Evolutionary conservation across 2,113 vertebrate species (phyloP).

Genomic region (Mormyrus iriodes): DNA sequence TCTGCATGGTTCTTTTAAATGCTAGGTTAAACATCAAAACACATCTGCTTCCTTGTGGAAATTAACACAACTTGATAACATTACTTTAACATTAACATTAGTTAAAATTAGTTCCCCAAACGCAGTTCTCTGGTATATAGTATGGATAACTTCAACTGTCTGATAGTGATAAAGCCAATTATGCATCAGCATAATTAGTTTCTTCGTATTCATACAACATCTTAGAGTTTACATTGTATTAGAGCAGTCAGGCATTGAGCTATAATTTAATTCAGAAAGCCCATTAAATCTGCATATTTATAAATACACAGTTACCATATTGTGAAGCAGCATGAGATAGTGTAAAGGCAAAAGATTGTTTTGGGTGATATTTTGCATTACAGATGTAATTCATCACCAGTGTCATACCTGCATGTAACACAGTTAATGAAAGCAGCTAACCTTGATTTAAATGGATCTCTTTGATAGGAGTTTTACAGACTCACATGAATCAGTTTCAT

Average conservation of each 20-base stretch:
- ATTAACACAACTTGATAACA: constrained; percentile 8
- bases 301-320: neutral
- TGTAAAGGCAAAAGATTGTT: neutral
- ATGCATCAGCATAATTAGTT: neutral
- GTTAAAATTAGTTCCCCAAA: neutral
- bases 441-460: neutral
- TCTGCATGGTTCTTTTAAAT: neutral
- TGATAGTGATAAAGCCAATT: constrained; percentile 1
- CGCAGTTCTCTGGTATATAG: neutral
- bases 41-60: neutral
- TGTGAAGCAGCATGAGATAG: neutral
- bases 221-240: neutral
- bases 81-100: neutral
- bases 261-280: constrained; percentile 9
- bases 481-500: no score
- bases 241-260: neutral
- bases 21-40: neutral
- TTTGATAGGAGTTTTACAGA: neutral
- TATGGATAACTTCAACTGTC: neutral
- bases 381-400: neutral
- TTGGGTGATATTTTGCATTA: neutral
- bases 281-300: neutral
- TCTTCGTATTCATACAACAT: neutral
- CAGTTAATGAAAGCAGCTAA: neutral
- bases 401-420: neutral